These are phyloP conservation scores for Mus caroli DNA, from an alignment of 2,797 vertebrate species.

Conservation along the genomic window DNA sequence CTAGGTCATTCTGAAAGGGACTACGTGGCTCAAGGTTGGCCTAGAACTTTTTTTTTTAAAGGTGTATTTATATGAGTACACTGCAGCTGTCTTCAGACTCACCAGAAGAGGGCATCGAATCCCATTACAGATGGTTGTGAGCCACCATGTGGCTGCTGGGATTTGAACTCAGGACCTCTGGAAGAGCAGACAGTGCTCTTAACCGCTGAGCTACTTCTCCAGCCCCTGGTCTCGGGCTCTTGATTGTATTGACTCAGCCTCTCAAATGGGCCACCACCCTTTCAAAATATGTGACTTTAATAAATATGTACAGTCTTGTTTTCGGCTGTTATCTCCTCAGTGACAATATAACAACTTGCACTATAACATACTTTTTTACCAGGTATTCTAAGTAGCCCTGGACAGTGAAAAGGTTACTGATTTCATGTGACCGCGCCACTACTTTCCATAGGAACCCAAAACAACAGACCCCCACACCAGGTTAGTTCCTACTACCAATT, in stretches of 20 bases:
- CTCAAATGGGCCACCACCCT: background rate
- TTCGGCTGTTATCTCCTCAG: background rate
- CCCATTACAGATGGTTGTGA: background rate
- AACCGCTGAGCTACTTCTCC: background rate
- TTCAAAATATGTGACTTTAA: background rate
- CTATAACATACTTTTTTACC: background rate
- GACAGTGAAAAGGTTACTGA: background rate
- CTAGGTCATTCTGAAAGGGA: background rate
- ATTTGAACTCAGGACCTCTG: background rate
- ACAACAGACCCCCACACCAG: background rate
- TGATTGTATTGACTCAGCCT: background rate
- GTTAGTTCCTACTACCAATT: background rate
- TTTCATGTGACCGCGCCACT: accelerated
- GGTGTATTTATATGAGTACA: background rate
- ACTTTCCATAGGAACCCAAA: background rate
- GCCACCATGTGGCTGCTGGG: background rate
- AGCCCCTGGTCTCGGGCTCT: background rate
- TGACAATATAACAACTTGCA: background rate
- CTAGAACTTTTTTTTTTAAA: background rate
- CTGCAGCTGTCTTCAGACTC: background rate
- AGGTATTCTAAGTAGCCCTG: background rate
- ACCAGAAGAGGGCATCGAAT: background rate
- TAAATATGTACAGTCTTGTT: background rate
- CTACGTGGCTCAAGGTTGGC: background rate
- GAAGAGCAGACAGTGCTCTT: background rate